These are phyloP conservation scores for Heliconius sara DNA, from an alignment of 2,888 invertebrate species.

Conservation along the genomic window DNA sequence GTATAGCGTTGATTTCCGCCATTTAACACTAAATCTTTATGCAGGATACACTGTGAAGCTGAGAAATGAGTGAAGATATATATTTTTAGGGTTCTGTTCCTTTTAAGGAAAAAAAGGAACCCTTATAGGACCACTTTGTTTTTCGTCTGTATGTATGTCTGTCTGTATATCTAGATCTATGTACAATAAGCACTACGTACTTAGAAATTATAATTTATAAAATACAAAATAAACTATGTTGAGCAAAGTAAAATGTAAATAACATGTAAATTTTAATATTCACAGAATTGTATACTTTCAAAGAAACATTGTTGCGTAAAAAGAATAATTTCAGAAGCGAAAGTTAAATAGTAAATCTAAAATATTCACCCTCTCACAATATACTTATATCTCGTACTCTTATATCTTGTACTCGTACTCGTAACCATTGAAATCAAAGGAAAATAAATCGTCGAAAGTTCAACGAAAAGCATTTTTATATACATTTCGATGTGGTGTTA, in stretches of 20 bases:
- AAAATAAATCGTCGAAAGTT: constrained; percentile 25
- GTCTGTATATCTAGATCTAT: no score
- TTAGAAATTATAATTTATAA: not conserved
- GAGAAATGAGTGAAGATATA: no score
- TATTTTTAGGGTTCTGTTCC: no score
- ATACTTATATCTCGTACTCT: not conserved
- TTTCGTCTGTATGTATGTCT: no score
- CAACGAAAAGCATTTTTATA: not conserved
- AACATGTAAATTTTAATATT: not conserved
- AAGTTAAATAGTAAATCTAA: constrained; percentile 30
- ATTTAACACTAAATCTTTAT: no score
- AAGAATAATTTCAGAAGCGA: constrained; percentile 25
- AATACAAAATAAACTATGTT: no score
- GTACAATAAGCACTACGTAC: no score
- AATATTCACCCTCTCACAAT: constrained; percentile 32
- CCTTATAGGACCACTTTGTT: no score
- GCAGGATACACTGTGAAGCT: no score
- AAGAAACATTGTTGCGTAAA: constrained; percentile 9
- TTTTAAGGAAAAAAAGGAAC: no score
- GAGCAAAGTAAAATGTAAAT: not conserved
- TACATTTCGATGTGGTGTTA: not conserved
- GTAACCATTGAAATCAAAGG: constrained; percentile 30
- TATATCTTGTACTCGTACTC: not conserved
- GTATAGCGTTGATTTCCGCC: no score
- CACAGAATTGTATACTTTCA: constrained; percentile 5